Conservation (phyloP, 1,140 invertebrate species). For the Ooceraea biroi region DNA sequence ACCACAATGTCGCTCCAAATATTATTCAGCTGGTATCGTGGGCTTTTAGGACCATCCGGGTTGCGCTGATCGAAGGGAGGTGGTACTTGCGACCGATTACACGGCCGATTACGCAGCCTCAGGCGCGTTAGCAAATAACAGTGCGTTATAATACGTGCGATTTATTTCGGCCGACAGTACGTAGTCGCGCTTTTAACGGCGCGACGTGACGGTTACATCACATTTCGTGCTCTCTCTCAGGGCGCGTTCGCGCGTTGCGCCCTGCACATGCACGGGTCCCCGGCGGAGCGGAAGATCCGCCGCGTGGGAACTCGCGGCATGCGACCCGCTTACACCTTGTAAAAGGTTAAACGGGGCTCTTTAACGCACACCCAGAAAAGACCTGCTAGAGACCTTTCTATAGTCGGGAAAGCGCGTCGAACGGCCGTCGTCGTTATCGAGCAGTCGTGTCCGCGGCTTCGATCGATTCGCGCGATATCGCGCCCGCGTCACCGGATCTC, state of each 20-base stretch:
- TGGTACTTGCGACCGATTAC: too few species aligned
- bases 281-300: constrained; percentile 70
- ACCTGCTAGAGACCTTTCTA: constrained; percentile 72
- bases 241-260: not conserved
- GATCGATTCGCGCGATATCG: constrained; percentile 69
- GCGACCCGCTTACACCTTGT: constrained; percentile 75
- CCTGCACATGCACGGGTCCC: constrained; percentile 47
- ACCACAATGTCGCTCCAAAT: too few species aligned
- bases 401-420: constrained; percentile 70
- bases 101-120: constrained; percentile 4
- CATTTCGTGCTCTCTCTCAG: constrained; percentile 46
- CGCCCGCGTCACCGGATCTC: constrained; percentile 53
- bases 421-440: constrained; percentile 71
- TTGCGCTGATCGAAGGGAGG: not conserved
- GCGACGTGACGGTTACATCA: constrained; percentile 42
- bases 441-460: constrained; percentile 63
- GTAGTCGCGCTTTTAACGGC: constrained; percentile 1
- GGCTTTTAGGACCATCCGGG: not conserved
- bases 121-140: constrained; percentile 41
- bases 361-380: constrained; percentile 75
- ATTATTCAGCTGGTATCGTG: not conserved
- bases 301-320: constrained; percentile 76
- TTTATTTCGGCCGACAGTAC: constrained; percentile 42
- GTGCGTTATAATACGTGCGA: constrained; percentile 25
- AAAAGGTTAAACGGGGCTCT: constrained; percentile 79